Percentiles rank a stretch among this genome's conserved stretches.
phyloP scores from a whole-genome alignment of 37 sponge, comb jelly and placozoan genomes.

The Ianthella basta region DNA sequence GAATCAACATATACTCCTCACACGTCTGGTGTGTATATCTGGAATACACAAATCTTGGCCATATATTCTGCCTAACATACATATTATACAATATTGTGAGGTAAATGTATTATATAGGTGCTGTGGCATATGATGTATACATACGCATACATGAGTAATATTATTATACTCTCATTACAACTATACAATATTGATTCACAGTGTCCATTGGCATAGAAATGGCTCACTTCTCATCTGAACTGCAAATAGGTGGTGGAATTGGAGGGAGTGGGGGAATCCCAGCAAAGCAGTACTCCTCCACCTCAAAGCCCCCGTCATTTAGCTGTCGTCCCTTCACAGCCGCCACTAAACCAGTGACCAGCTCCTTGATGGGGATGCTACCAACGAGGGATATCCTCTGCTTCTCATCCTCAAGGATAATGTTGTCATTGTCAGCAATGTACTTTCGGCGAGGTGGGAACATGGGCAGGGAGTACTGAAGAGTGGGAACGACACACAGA shows the following conservation, averaged over 20 bases:
- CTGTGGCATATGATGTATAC: too few species aligned
- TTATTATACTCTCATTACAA: too few species aligned
- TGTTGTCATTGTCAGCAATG: conserved; percentile 67
- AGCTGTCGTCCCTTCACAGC: conserved; percentile 78
- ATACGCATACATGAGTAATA: too few species aligned
- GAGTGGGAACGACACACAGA: not conserved
- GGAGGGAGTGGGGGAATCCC: conserved; percentile 54
- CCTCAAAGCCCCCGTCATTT: conserved; percentile 80
- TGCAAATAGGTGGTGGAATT: not conserved
- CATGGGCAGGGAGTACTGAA: conserved; percentile 50
- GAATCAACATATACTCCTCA: not conserved
- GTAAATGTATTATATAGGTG: too few species aligned
- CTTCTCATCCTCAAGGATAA: conserved; percentile 89
- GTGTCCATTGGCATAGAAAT: too few species aligned
- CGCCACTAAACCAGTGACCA: conserved; percentile 81
- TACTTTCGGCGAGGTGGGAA: conserved; percentile 74
- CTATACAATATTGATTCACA: too few species aligned
- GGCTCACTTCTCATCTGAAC: conserved; percentile 35
- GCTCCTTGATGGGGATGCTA: conserved; percentile 30
- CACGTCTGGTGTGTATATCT: too few species aligned
- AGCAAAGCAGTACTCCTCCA: conserved; percentile 87
- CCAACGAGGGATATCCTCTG: conserved; percentile 83
- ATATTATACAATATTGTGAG: too few species aligned
- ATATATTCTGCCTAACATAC: too few species aligned
- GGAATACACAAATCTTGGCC: too few species aligned